Evolutionary conservation across 1,140 invertebrate genomes (phyloP), one percentile per base, ranked within the genome.

Genomic region (Cotesia typhae): DNA sequence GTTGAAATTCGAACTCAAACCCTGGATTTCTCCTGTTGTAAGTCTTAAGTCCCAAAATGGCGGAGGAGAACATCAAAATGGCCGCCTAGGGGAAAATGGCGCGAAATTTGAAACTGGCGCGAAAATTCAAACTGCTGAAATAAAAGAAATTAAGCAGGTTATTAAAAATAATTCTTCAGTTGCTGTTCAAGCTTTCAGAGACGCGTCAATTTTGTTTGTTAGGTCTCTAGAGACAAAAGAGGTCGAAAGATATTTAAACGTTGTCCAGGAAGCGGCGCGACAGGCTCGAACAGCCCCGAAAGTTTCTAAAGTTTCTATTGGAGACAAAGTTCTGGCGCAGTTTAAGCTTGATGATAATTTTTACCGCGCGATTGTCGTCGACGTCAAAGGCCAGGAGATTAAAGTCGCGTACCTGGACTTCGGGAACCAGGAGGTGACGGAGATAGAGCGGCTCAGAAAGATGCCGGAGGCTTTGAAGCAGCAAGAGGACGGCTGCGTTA

Each of bases 331-430:
- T 6, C 69, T 86, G 3, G 78, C 85, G 1, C 75, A 81, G 38
- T 87, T 61, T 59, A 47, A 47, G 6, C 12, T 20, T 0, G 85
- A 87, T 69, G 67, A 71, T 0, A 86, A 86, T 76, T 82, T 64
- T 55, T 86, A 87, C 69, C 77, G 85, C 6, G 85, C 85, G 0
- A 72, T 84, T 17, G 78, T 86, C 0, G 78, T 70, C 4, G 73
- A 79, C 51, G 4, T 81, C 17, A 52, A 80, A 0, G 71, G 60
- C 1, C 38, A 81, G 35, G 72, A 79, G 61, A 75, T 80, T 47
- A 12, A 20, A 4, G 67, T 86, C 17, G 69, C 70, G 3, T 87
- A 85, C 17, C 28, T 83, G 14, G 85, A 87, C 74, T 87, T 78
- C 70, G 85, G 85, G 9, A 85, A 87, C 38, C 38, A 55, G 4